A percentile compares a stretch with the other conserved stretches of the same genome.
Evolutionary conservation across 2,797 vertebrate species (phyloP).

Genomic region (Myotis myotis): DNA sequence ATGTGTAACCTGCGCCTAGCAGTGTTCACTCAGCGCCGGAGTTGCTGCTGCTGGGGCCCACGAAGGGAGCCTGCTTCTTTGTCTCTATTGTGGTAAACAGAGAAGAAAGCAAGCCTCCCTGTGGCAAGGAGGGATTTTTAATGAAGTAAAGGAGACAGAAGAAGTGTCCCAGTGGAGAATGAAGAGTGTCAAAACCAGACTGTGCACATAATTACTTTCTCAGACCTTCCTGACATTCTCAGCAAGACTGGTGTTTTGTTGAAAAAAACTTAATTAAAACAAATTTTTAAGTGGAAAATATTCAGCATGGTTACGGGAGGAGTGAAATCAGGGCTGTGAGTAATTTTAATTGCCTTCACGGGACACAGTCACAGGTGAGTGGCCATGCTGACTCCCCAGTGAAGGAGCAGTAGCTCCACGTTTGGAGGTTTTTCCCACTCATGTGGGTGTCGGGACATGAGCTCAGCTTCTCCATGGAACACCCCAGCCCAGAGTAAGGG

Average conservation of each 20-base stretch:
- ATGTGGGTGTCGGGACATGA: neutral
- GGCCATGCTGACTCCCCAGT: neutral
- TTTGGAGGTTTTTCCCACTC: neutral
- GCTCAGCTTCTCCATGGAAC: neutral
- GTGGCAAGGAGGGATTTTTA: conserved; percentile 65
- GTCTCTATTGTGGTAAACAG: conserved; percentile 42
- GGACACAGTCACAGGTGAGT: conserved; percentile 26
- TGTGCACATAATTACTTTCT: conserved; percentile 84
- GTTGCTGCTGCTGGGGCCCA: neutral
- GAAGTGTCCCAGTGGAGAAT: conserved; percentile 66
- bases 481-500: neutral
- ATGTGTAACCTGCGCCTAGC: neutral
- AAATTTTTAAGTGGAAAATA: conserved; percentile 78
- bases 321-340: conserved; percentile 77
- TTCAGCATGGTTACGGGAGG: conserved; percentile 59
- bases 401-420: neutral
- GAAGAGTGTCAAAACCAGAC: conserved; percentile 81
- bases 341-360: conserved; percentile 80
- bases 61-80: neutral
- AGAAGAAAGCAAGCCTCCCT: conserved; percentile 66
- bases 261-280: conserved; percentile 83
- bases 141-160: conserved; percentile 77
- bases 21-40: neutral
- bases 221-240: conserved; percentile 81
- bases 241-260: conserved; percentile 83